phyloP scores from a whole-genome alignment of 2,888 invertebrate genomes.

The Pyrgus malvae region DNA sequence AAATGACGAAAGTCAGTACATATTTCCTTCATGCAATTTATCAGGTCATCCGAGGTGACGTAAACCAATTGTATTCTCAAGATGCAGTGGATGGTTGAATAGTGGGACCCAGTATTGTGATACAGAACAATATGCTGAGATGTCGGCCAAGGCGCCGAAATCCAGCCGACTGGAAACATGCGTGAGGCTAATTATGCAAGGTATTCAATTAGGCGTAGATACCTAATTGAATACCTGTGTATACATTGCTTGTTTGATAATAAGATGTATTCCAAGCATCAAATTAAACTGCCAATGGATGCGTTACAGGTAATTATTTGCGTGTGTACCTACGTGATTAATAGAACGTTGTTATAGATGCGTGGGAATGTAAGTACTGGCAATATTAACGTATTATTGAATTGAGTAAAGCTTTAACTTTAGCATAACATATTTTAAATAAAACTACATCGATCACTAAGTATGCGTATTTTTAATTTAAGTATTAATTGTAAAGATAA shows the following conservation, averaged over 20 bases:
- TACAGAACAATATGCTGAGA: slow-evolving; percentile 35
- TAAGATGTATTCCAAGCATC: not conserved
- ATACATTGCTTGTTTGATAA: slow-evolving; percentile 4
- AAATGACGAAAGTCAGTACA: slow-evolving; percentile 1
- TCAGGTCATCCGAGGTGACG: slow-evolving; percentile 3
- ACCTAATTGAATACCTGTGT: too few relatives aligned
- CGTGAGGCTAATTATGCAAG: slow-evolving; percentile 26
- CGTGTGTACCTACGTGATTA: too few relatives aligned
- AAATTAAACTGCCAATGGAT: not conserved
- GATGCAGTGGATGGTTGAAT: slow-evolving; percentile 11
- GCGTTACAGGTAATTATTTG: too few relatives aligned
- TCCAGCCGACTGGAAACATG: slow-evolving; percentile 10
- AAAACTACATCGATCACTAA: too few relatives aligned
- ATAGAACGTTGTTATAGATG: too few relatives aligned
- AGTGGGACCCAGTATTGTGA: slow-evolving; percentile 38
- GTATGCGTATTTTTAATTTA: too few relatives aligned
- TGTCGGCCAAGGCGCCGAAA: slow-evolving; percentile 53
- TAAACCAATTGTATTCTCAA: slow-evolving; percentile 12
- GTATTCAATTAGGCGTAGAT: slow-evolving; percentile 3
- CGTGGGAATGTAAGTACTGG: too few relatives aligned
- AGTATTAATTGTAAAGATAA: too few relatives aligned
- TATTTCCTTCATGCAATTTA: slow-evolving; percentile 3
- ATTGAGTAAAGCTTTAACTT: too few relatives aligned
- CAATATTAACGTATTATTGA: too few relatives aligned
- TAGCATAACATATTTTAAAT: too few relatives aligned